Conservation (phyloP, 2,888 invertebrate genomes). For the Antitype chi region DNA sequence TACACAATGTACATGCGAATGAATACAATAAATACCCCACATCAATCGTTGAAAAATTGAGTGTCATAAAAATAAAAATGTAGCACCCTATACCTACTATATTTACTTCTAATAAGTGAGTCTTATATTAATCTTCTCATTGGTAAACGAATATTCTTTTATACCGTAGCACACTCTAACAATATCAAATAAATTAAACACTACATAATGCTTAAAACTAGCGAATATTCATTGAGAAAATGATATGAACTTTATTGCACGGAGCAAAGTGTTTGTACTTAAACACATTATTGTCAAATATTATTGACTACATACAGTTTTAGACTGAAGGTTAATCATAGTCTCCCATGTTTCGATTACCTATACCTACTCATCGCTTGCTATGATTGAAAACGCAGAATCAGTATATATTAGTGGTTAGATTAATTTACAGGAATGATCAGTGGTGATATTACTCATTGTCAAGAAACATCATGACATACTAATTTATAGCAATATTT, state of each 20-base stretch:
- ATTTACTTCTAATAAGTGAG: conserved; percentile 19
- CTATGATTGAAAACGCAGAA: conserved; percentile 22
- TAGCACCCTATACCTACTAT: conserved; percentile 16
- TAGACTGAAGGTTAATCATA: conserved; percentile 14
- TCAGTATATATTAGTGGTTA: conserved; percentile 20
- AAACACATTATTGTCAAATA: conserved; percentile 73
- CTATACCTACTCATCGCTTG: background rate
- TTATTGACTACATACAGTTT: conserved; percentile 44
- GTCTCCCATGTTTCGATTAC: conserved; percentile 17
- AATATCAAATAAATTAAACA: conserved; percentile 38
- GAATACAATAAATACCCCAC: background rate
- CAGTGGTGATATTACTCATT: conserved; percentile 30
- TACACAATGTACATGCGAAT: background rate
- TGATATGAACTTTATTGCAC: conserved; percentile 75
- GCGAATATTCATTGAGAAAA: conserved; percentile 58
- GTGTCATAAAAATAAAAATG: conserved; percentile 1
- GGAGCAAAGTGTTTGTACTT: conserved; percentile 63
- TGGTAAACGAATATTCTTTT: conserved; percentile 18
- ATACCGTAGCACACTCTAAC: conserved; percentile 13
- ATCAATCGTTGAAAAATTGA: background rate
- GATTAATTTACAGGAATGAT: conserved; percentile 47
- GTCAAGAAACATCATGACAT: conserved; percentile 22
- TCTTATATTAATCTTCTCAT: background rate
- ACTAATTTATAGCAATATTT: conserved; percentile 39
- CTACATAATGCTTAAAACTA: conserved; percentile 61